Conservation (phyloP, 2,797 vertebrate species). For the Parotocinclus haroldoi region DNA sequence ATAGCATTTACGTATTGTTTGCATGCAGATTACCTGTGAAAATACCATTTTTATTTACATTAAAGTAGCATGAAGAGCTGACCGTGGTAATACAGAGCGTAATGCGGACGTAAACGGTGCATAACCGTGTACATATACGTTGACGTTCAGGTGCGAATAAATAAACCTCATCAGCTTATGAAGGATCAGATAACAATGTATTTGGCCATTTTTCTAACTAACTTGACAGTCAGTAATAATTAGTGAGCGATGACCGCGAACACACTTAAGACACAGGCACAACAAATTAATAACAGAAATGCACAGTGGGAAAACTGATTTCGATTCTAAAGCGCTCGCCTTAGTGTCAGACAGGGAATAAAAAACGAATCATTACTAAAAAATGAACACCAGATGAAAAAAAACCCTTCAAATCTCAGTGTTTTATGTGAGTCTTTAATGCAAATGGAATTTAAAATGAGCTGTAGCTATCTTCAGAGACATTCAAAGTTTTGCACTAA, state of each 20-base stretch:
- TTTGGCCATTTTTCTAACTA: no score
- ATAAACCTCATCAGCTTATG: conserved; percentile 48
- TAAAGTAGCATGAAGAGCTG: no score
- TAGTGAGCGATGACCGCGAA: no score
- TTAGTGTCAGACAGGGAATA: conserved; percentile 58
- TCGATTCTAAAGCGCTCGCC: conserved; percentile 68
- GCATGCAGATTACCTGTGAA: no score
- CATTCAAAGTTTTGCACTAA: conserved; percentile 69
- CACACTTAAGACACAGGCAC: neutral
- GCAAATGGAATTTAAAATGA: conserved; percentile 87
- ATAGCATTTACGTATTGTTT: no score
- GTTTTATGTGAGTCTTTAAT: conserved; percentile 81
- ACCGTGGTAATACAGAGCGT: no score
- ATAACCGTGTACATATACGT: no score
- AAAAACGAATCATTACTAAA: conserved; percentile 76
- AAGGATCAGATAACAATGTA: conserved; percentile 44
- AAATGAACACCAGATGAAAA: conserved; percentile 72
- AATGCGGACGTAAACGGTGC: no score
- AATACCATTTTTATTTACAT: no score
- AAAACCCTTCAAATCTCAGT: conserved; percentile 67
- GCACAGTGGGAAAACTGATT: conserved; percentile 55
- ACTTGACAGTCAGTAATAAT: no score
- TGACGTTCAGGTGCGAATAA: no score
- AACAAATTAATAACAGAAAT: conserved; percentile 18
- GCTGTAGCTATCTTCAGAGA: conserved; percentile 73